Conservation (phyloP, 2,113 vertebrate species). For the Delphinapterus leucas region DNA sequence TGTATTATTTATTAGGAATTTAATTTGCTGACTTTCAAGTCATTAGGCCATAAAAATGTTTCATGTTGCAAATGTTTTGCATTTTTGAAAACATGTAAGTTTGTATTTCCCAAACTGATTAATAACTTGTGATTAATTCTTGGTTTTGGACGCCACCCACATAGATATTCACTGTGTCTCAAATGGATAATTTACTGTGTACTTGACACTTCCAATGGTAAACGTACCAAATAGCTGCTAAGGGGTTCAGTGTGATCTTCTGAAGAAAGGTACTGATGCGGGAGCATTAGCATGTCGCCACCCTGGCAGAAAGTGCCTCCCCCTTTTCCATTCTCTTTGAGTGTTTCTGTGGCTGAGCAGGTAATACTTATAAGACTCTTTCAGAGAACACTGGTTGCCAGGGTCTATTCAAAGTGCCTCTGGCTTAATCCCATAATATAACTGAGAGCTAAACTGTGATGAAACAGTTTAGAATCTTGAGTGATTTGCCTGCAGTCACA, state of each 20-base stretch:
- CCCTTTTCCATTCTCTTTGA: background rate
- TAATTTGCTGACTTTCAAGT: constrained; percentile 28
- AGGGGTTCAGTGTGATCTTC: background rate
- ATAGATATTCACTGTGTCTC: background rate
- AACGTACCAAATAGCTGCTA: background rate
- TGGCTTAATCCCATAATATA: constrained; percentile 6
- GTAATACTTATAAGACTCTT: background rate
- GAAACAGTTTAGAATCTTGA: constrained; percentile 22
- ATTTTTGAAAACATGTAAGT: background rate
- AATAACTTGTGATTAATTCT: constrained; percentile 11
- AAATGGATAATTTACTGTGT: background rate
- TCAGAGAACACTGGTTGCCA: background rate
- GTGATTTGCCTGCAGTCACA: background rate
- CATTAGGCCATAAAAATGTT: background rate
- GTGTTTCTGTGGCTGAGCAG: background rate
- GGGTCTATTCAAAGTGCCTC: background rate
- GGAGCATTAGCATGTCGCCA: background rate
- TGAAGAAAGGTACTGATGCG: background rate
- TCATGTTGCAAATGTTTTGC: background rate
- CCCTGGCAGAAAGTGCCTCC: background rate
- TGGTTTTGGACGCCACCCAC: background rate
- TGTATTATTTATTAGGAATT: background rate
- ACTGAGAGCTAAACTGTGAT: background rate
- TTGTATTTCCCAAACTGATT: background rate
- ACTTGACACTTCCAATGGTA: constrained; percentile 12